These are phyloP conservation scores for Acrobasis suavella DNA, from an alignment of 2,888 invertebrate species.

Conservation along the genomic window DNA sequence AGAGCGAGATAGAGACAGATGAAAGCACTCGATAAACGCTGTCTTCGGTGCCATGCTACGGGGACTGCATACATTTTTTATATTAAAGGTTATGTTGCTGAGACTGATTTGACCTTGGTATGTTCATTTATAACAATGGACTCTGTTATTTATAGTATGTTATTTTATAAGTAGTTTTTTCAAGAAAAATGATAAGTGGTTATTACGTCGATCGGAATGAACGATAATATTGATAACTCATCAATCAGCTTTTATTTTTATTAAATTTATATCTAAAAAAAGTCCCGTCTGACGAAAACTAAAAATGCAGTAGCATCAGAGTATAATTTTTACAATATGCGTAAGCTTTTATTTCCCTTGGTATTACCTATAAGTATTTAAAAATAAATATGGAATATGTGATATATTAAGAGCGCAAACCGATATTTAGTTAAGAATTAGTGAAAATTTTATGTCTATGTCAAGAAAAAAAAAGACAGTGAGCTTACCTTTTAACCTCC, in stretches of 20 bases:
- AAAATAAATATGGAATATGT: no score
- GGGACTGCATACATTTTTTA: neutral
- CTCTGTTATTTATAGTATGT: slow-evolving; percentile 4
- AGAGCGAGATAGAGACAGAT: no score
- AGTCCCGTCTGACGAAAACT: neutral
- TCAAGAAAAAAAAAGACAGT: no score
- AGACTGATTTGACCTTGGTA: neutral
- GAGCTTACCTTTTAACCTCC: no score
- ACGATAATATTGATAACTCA: neutral
- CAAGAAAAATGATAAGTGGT: neutral
- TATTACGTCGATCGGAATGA: neutral
- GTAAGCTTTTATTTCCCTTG: no score
- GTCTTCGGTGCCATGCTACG: no score
- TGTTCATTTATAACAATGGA: neutral
- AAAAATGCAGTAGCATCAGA: neutral
- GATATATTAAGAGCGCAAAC: no score
- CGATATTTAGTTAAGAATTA: no score
- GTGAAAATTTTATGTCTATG: no score
- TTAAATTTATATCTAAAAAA: neutral
- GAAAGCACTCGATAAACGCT: no score
- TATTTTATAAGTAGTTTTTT: slow-evolving; percentile 9
- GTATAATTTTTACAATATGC: no score
- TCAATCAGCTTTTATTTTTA: neutral
- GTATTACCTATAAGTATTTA: no score
- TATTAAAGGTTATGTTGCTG: neutral